Conservation (phyloP, 2,113 vertebrate genomes). For the Pedionomus torquatus region DNA sequence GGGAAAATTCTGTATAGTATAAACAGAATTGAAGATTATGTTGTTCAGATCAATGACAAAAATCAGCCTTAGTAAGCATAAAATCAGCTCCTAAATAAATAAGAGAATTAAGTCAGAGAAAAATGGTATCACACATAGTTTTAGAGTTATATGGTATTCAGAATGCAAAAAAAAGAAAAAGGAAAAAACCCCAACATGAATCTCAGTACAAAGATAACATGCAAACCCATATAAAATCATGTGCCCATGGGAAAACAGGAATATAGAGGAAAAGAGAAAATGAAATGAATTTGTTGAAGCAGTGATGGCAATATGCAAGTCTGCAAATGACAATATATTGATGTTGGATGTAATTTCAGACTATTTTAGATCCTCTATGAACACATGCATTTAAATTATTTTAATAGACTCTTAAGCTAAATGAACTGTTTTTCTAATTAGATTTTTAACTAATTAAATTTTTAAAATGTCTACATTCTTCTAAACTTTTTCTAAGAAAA, state of each 20-base stretch:
- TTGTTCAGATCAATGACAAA: neutral
- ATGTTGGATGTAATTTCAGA: neutral
- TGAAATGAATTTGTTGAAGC: neutral
- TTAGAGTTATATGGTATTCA: neutral
- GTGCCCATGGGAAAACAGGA: neutral
- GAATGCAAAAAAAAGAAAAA: neutral
- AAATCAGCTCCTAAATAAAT: neutral
- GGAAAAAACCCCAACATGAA: neutral
- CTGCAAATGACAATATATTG: rapidly evolving
- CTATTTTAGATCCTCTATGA: neutral
- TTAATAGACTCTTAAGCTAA: neutral
- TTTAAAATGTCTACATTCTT: neutral
- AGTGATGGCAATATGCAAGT: neutral
- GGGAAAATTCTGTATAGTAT: neutral
- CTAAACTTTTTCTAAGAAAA: neutral
- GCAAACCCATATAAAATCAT: neutral
- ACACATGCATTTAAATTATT: neutral
- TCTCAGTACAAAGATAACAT: neutral
- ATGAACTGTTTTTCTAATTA: neutral
- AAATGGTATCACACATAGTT: neutral
- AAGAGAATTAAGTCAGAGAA: neutral
- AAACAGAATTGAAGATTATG: neutral
- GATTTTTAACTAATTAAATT: neutral
- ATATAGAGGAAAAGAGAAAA: neutral
- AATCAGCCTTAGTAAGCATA: neutral